Evolutionary conservation across 2,888 invertebrate genomes (phyloP).

Genomic region (Drosophila sordidula): DNA sequence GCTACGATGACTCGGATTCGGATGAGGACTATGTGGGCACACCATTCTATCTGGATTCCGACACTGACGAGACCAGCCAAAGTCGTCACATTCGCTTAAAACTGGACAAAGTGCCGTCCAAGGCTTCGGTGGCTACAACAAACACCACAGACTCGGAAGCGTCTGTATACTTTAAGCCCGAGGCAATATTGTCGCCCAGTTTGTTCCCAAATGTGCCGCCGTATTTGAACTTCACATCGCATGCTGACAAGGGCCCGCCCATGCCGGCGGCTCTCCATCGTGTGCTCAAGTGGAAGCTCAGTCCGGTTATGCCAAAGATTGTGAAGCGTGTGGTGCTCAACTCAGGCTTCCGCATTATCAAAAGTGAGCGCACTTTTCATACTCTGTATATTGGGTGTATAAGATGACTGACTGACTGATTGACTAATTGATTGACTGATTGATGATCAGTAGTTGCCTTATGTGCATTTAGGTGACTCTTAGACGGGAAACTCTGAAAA

Average conservation of each 20-base stretch:
- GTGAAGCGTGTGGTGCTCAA: slow-evolving; percentile 94
- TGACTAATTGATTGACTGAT: no score
- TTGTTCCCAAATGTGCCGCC: slow-evolving; percentile 91
- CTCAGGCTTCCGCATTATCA: slow-evolving; percentile 94
- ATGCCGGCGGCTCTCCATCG: slow-evolving; percentile 91
- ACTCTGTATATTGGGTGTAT: no score
- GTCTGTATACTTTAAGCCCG: slow-evolving; percentile 73
- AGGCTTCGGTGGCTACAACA: slow-evolving; percentile 55
- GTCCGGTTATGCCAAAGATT: slow-evolving; percentile 96
- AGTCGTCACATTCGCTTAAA: slow-evolving; percentile 74
- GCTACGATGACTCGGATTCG: slow-evolving; percentile 82
- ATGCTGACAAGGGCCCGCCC: slow-evolving; percentile 87
- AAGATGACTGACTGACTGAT: neutral
- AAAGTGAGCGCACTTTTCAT: slow-evolving; percentile 87
- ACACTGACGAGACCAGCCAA: slow-evolving; percentile 70
- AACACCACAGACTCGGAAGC: slow-evolving; percentile 58
- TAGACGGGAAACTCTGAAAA: no score
- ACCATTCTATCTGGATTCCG: slow-evolving; percentile 79
- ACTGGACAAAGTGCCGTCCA: slow-evolving; percentile 45
- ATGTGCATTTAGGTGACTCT: no score
- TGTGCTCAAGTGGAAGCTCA: slow-evolving; percentile 96
- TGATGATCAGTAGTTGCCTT: no score
- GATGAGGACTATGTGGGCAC: slow-evolving; percentile 82
- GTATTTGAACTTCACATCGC: slow-evolving; percentile 91
- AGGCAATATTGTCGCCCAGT: slow-evolving; percentile 86